phyloP scores from a whole-genome alignment of 2,888 invertebrate genomes.

The Euclidia mi region DNA sequence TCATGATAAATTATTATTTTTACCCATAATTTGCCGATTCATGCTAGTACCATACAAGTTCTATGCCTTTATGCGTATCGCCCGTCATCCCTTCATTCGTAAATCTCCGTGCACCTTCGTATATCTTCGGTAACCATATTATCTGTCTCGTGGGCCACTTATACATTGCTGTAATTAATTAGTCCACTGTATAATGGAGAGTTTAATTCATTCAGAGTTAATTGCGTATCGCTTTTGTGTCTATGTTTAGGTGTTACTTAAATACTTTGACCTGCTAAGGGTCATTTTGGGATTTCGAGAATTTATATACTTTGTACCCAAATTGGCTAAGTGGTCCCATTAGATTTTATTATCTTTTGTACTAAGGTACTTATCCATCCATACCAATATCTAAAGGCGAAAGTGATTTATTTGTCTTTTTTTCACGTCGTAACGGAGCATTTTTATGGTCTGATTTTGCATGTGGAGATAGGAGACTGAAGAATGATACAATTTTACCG shows the following conservation, averaged over 20 bases:
- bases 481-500: no score
- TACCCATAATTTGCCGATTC: constrained; percentile 9
- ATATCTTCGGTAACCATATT: constrained; percentile 32
- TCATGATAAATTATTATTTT: constrained; percentile 7
- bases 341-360: no score
- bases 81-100: constrained; percentile 12
- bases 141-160: constrained; percentile 41
- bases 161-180: constrained; percentile 49
- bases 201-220: constrained; percentile 46
- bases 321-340: no score
- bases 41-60: constrained; percentile 7
- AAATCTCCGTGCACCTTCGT: constrained; percentile 20
- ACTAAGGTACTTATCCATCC: no score
- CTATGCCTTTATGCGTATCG: constrained; percentile 1
- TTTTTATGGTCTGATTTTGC: no score
- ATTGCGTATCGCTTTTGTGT: constrained; percentile 36
- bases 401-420: no score
- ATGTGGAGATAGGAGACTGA: no score
- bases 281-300: not conserved
- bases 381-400: no score
- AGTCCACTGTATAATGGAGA: constrained; percentile 38
- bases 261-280: constrained; percentile 12
- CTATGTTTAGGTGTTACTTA: constrained; percentile 20
- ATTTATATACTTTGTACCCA: no score
- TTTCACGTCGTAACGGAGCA: no score